A percentile compares a stretch with the other conserved stretches of the same genome.
phyloP scores from a whole-genome alignment of 2,888 invertebrate genomes.

The Ellobium chinense region DNA sequence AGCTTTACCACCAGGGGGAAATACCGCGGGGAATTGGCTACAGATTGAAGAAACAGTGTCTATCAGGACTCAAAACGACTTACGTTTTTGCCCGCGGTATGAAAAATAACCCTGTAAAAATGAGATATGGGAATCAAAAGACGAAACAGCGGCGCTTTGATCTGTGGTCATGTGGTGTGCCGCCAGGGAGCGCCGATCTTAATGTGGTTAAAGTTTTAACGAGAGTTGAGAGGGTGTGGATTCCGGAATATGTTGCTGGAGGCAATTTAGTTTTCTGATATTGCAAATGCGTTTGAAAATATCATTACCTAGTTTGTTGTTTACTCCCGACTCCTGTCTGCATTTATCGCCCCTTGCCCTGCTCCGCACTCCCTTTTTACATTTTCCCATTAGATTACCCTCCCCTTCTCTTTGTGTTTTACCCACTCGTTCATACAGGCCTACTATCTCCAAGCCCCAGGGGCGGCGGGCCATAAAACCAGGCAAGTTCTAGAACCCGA shows the following conservation, averaged over 20 bases:
- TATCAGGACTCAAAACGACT: neutral
- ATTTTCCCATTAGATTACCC: no score
- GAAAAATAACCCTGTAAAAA: conserved; percentile 31
- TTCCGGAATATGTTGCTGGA: neutral
- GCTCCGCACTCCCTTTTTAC: no score
- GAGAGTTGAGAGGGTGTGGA: conserved; percentile 5
- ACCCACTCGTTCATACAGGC: no score
- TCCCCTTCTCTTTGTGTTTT: no score
- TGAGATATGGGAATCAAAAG: conserved; percentile 32
- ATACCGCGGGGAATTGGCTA: neutral
- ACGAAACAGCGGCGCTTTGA: conserved; percentile 21
- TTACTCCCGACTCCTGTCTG: neutral
- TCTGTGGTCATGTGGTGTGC: neutral
- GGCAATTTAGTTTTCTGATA: neutral
- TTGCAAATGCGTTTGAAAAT: conserved; percentile 17
- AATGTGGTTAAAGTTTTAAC: conserved; percentile 29
- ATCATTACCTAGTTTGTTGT: conserved; percentile 4
- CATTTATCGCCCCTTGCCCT: neutral
- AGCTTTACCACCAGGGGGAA: conserved; percentile 1
- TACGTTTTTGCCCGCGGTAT: conserved; percentile 24
- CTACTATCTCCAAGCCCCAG: no score
- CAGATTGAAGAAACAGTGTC: neutral
- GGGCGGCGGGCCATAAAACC: no score
- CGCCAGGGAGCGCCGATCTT: conserved; percentile 18
- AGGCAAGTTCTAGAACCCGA: no score